Percentiles rank a stretch among this genome's conserved stretches.
These are phyloP conservation scores for Chydorus sphaericus DNA, from an alignment of 2,888 invertebrate genomes.

Conservation along the genomic window DNA sequence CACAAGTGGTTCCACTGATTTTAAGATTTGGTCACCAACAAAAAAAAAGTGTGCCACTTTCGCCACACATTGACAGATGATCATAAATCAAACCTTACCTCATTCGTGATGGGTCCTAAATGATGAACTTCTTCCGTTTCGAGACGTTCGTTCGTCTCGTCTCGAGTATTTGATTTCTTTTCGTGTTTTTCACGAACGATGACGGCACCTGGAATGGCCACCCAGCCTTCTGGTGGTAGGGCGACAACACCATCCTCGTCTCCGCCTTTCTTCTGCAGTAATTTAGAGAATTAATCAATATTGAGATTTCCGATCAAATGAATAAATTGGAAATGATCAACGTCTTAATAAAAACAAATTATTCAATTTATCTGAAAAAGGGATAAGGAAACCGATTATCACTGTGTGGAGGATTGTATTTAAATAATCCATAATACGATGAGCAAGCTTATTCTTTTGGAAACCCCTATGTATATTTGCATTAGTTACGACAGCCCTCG, in stretches of 20 bases:
- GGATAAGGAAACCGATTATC: background rate
- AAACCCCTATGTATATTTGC: no score
- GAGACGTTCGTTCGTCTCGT: conserved; percentile 62
- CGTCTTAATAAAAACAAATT: background rate
- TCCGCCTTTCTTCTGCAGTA: conserved; percentile 36
- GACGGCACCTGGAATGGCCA: conserved; percentile 50
- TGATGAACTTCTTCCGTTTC: conserved; percentile 75
- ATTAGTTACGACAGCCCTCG: no score
- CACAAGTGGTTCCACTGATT: background rate
- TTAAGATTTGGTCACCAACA: background rate
- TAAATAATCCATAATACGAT: no score
- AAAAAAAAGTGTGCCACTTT: background rate
- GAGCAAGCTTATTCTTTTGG: no score
- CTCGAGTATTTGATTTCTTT: conserved; percentile 59
- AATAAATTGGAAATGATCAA: background rate
- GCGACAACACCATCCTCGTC: conserved; percentile 25
- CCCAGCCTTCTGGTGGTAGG: conserved; percentile 29
- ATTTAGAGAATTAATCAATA: no score
- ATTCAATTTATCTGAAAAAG: background rate
- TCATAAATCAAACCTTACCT: conserved; percentile 51
- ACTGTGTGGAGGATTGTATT: no score
- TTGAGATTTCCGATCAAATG: no score
- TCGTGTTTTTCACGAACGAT: conserved; percentile 59
- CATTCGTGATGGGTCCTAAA: conserved; percentile 69
- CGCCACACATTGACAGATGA: no score